Evolutionary conservation across 1,140 invertebrate species (phyloP), one percentile per base, ranked within the genome.

Genomic region (Trialeurodes vaporariorum): DNA sequence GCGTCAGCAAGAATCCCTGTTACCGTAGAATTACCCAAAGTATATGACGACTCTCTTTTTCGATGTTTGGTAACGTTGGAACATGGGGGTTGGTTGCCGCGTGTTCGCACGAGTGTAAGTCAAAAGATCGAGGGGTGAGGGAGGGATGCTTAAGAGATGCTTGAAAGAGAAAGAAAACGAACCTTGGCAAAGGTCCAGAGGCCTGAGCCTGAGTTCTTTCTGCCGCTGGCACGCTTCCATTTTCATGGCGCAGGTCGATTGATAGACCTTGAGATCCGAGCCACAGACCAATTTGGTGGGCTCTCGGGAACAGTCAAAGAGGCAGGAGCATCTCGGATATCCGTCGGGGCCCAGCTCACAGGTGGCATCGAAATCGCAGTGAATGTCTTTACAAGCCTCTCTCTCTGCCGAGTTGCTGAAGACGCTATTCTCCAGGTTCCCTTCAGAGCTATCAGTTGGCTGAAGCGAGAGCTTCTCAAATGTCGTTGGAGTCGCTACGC

Each of bases 111-210:
- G n/a, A n/a, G n/a, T n/a, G n/a, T n/a, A n/a, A n/a, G n/a, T n/a
- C n/a, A n/a, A n/a, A n/a, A n/a, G n/a, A n/a, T n/a, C n/a, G n/a
- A n/a, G n/a, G n/a, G n/a, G n/a, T n/a, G 34, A 61, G n/a, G 5
- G 24, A 22, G 24, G 60, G 60, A 22, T 61, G n/a, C 24, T 61
- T n/a, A n/a, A 25, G 60, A n/a, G 60, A n/a, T 5, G 60, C n/a
- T 11, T 11, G n/a, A n/a, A 22, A 22, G 60, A 25, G 34, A 27
- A 65, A 24, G 61, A 59, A 9, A 59, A 63, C 63, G 26, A 59
- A 90, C 90, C 90, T 91, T 92, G 85, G 77, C 91, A 93, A 61
- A 92, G 82, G 73, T 91, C 88, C 71, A 92, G 79, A 0, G 90
- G 89, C 70, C 89, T 79, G 61, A 89, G 81, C 70, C 90, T 81